A percentile compares a stretch with the other conserved stretches of the same genome.
Conservation (phyloP, 2,888 invertebrate species). For the Cheilosia vernalis region DNA sequence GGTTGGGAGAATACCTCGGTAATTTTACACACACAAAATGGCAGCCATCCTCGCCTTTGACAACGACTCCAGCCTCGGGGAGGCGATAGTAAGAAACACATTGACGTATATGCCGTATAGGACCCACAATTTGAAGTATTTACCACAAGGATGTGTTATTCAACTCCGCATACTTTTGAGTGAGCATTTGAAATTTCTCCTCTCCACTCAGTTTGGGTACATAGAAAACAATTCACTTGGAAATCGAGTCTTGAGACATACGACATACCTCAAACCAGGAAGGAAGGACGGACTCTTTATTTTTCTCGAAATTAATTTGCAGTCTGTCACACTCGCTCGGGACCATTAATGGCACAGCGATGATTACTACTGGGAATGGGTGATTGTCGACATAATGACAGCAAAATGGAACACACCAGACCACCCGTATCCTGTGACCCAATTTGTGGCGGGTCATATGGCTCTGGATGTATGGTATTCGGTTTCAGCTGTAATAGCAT, state of each 20-base stretch:
- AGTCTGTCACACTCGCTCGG: background rate
- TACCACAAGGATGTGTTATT: conserved; percentile 10
- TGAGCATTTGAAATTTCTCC: background rate
- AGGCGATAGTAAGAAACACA: background rate
- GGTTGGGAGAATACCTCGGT: conserved; percentile 45
- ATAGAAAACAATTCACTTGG: conserved; percentile 35
- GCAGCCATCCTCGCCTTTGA: conserved; percentile 26
- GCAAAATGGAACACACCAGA: conserved; percentile 4
- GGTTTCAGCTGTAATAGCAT: conserved; percentile 28
- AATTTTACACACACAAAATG: conserved; percentile 29
- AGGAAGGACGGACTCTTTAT: background rate
- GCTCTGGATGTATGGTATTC: conserved; percentile 17
- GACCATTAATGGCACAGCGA: conserved; percentile 12
- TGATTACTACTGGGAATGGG: conserved; percentile 7
- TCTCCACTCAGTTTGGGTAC: conserved; percentile 10
- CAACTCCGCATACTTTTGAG: background rate
- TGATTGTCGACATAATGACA: conserved; percentile 4
- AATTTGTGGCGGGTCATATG: conserved; percentile 24
- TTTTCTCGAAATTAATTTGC: conserved; percentile 23
- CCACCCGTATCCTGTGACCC: conserved; percentile 10
- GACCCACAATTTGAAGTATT: background rate
- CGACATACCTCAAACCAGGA: background rate
- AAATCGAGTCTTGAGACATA: conserved; percentile 21
- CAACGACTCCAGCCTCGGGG: conserved; percentile 1
- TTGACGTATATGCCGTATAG: background rate